These are phyloP conservation scores for Mungos mungo DNA, from an alignment of 2,113 vertebrate genomes.

Conservation along the genomic window DNA sequence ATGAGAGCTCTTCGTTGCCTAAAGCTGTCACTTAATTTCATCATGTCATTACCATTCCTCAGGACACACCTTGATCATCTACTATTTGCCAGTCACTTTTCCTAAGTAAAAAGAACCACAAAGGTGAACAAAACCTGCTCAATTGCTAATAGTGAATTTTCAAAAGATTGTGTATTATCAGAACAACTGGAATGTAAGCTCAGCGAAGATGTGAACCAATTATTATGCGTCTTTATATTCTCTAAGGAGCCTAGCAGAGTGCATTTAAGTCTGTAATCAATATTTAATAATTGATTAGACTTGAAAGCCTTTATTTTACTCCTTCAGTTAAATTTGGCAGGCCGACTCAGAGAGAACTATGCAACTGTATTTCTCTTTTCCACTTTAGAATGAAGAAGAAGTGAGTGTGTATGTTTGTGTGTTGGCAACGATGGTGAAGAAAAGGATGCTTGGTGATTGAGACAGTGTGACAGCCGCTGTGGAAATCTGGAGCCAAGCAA, in stretches of 20 bases:
- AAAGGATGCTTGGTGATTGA: not conserved
- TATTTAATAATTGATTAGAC: not conserved
- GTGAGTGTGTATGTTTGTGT: not conserved
- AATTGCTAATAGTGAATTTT: not conserved
- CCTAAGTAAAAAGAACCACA: not conserved
- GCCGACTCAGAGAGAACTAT: not conserved
- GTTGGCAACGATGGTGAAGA: not conserved
- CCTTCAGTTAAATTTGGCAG: not conserved
- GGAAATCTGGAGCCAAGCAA: not conserved
- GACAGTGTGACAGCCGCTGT: not conserved
- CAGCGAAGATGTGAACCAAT: not conserved
- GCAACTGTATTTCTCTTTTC: not conserved
- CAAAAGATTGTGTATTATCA: not conserved
- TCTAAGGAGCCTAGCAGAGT: not conserved
- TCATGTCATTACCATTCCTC: not conserved
- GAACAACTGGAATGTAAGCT: not conserved
- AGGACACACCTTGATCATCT: not conserved
- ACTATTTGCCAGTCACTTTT: not conserved
- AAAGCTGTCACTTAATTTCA: not conserved
- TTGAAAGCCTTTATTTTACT: slow-evolving; percentile 13
- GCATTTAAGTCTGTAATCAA: not conserved
- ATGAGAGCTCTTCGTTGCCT: not conserved
- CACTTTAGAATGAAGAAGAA: not conserved
- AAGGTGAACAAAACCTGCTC: not conserved
- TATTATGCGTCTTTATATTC: not conserved